Conservation (phyloP, 2,797 vertebrate genomes). For the Sylvia borin region DNA sequence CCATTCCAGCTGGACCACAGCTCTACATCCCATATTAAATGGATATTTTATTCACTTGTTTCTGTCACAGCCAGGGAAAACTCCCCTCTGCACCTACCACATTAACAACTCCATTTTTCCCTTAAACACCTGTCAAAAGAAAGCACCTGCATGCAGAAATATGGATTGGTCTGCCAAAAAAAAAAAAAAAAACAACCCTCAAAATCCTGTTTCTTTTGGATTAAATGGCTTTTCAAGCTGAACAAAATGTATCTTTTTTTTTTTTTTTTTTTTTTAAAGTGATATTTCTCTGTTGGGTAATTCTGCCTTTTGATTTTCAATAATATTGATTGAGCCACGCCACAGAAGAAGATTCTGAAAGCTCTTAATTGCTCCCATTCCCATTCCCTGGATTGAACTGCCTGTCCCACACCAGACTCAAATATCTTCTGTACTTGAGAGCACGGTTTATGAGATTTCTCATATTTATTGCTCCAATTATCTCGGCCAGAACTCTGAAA, state of each 20-base stretch:
- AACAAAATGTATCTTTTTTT: neutral
- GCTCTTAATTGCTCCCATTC: neutral
- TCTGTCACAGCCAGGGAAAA: neutral
- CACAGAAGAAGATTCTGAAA: neutral
- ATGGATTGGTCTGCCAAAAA: neutral
- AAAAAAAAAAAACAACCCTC: neutral
- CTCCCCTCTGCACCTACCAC: neutral
- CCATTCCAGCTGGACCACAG: neutral
- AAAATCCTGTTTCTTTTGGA: neutral
- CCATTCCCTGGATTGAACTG: neutral
- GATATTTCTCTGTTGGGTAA: neutral
- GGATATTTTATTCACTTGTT: fast-evolving
- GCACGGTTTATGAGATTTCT: neutral
- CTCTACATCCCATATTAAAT: neutral
- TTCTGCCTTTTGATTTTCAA: neutral
- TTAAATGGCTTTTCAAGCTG: neutral
- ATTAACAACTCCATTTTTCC: neutral
- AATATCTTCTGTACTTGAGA: neutral
- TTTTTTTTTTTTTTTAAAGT: neutral
- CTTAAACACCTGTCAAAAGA: neutral
- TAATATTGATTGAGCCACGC: neutral
- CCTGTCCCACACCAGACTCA: neutral
- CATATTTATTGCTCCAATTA: neutral
- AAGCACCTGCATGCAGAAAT: neutral
- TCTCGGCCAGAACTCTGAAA: neutral